Base-by-base conservation (phyloP, 2,797 vertebrate species). In the Esox masquinongy region DNA sequence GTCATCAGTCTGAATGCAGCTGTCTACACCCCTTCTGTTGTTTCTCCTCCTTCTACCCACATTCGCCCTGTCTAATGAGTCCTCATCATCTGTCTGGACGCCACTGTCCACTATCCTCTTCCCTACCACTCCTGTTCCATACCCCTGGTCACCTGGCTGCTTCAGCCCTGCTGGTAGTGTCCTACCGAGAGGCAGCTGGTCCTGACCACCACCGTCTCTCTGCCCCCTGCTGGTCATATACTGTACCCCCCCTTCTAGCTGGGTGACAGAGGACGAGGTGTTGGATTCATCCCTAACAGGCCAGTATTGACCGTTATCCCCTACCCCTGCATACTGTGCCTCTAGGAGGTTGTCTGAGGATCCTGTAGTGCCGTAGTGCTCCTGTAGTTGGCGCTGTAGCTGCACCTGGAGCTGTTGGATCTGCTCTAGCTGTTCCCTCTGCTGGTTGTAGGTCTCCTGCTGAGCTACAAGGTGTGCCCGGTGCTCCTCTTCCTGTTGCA, bases 61-160 rank as follows among this genome's bases (percentile, higher is more conserved):
- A 31, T 95, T 96, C 75, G 93, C 93, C 76, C 95, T 96, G 67
- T 98, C 97, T 69, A 94, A 83, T 31, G 91, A 94, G 7, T 99
- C 98, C 91, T 99, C 98, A 66, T 99, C 98, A 72, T 99, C 98
- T 17, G 98, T 98, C 86, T 99, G 98, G 2, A 99, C 96, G 56
- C 97, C 95, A 83, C 97, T 98, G 88, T 98, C 97, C 79, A 95
- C 93, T 72, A 99, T 96, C 88, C 94, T 97, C 91, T 95, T 98
- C 68, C 91, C 93, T 83, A 84, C 85, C 59, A 90, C 29, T 5
- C 84, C 91, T 74, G 91, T 92, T 56, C 94, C 56, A 61, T 61
- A 61, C 9, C 56, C 95, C 67, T 94, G 88, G 61, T 96, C 95
- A 74, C 93, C 93, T 29, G 94, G 94, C 9, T 93, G 94, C 34